These are phyloP conservation scores for Coelopa frigida DNA, from an alignment of 1,140 invertebrate species.

Conservation along the genomic window DNA sequence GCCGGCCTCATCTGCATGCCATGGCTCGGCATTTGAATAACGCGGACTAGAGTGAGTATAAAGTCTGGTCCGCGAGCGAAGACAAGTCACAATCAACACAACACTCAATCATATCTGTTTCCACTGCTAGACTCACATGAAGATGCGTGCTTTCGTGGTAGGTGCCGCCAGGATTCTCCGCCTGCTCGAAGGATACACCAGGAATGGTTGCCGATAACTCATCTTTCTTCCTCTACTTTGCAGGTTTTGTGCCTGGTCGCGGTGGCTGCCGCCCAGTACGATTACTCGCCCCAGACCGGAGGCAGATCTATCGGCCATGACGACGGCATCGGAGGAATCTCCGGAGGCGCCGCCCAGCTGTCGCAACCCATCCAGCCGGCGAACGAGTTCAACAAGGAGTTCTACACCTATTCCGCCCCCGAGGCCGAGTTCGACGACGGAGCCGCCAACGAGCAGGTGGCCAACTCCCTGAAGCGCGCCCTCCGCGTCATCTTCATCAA, in stretches of 20 bases:
- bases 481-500: slow-evolving; percentile 38
- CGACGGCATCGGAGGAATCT: slow-evolving; percentile 3
- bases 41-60: too few species aligned
- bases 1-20: too few species aligned
- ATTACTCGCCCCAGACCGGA: slow-evolving; percentile 5
- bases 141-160: slow-evolving; percentile 14
- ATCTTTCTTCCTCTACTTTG: not conserved
- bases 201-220: not conserved
- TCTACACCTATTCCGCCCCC: slow-evolving; percentile 32
- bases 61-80: not conserved
- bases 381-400: slow-evolving; percentile 35
- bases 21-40: too few species aligned
- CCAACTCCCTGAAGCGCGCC: slow-evolving; percentile 25
- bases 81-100: slow-evolving; percentile 11
- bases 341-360: slow-evolving; percentile 19
- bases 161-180: not conserved
- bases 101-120: slow-evolving; percentile 11
- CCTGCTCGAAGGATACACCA: too few species aligned
- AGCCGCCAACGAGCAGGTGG: slow-evolving; percentile 20
- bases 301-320: not conserved
- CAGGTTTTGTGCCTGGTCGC: slow-evolving; percentile 15
- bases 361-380: slow-evolving; percentile 10
- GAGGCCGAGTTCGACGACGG: slow-evolving; percentile 31
- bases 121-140: slow-evolving; percentile 9
- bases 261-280: slow-evolving; percentile 12